Conservation (phyloP, 2,888 invertebrate genomes). For the Hedychridium roseum region DNA sequence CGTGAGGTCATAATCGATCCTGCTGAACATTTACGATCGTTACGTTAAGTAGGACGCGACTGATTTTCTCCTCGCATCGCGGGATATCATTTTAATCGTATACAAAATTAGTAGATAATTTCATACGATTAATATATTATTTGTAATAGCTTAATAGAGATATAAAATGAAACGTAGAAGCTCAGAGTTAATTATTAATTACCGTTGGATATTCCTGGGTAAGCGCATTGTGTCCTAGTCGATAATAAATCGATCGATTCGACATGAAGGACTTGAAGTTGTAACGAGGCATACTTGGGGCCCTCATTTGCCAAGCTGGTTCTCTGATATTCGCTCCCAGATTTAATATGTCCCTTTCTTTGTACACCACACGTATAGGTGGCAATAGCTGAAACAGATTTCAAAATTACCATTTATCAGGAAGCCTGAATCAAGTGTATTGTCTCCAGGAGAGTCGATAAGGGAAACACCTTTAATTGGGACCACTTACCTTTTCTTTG, state of each 20-base stretch:
- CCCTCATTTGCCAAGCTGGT: constrained; percentile 68
- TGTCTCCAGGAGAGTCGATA: no score
- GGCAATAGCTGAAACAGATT: constrained; percentile 16
- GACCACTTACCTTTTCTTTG: no score
- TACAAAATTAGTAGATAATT: no score
- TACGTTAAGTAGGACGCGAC: no score
- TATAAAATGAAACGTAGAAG: not conserved
- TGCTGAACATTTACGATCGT: no score
- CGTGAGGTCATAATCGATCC: no score
- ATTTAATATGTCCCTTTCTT: constrained; percentile 70
- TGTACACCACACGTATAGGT: constrained; percentile 62
- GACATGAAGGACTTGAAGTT: constrained; percentile 70
- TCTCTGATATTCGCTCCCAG: constrained; percentile 68
- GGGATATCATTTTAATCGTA: no score
- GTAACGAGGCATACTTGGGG: constrained; percentile 68
- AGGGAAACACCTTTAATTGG: no score
- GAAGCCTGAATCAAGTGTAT: no score
- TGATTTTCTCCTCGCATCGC: no score
- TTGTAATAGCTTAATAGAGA: not conserved
- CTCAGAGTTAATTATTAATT: constrained; percentile 18
- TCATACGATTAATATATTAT: no score
- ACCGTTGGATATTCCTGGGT: constrained; percentile 70
- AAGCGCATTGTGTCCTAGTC: constrained; percentile 68
- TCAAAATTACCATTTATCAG: no score
- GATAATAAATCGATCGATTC: constrained; percentile 72